phyloP scores from a whole-genome alignment of 2,797 vertebrate genomes.

The Pseudochaenichthys georgianus region DNA sequence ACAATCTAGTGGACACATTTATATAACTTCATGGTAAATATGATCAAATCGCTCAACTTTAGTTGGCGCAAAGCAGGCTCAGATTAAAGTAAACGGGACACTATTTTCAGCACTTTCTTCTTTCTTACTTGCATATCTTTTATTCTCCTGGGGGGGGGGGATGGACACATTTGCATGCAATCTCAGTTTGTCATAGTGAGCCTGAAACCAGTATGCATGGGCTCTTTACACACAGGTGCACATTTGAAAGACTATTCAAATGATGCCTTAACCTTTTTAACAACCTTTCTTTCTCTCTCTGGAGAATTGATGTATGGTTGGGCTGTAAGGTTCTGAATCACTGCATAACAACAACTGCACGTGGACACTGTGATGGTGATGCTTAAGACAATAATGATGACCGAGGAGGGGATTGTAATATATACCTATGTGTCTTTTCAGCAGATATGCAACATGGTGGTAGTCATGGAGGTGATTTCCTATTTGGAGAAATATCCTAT shows the following conservation, averaged over 20 bases:
- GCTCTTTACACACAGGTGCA: conserved; percentile 77
- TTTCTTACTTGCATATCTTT: not conserved
- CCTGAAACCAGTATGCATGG: conserved; percentile 56
- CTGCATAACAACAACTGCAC: not conserved
- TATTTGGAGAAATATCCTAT: conserved; percentile 96
- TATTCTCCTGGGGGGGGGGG: not conserved
- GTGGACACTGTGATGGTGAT: not conserved
- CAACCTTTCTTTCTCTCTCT: not conserved
- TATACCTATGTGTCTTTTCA: conserved; percentile 48
- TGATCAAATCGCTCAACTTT: no score
- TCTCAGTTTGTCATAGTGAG: conserved; percentile 61
- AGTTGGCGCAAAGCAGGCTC: no score
- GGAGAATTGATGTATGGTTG: not conserved
- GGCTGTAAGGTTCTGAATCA: not conserved
- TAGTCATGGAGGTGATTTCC: conserved; percentile 96
- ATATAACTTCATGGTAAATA: no score
- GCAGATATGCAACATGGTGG: conserved; percentile 97
- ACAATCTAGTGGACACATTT: no score
- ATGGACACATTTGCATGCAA: conserved; percentile 67
- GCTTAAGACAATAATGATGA: not conserved
- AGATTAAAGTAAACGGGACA: no score
- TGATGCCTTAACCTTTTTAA: conserved; percentile 17
- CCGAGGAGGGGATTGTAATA: not conserved
- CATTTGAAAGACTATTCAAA: conserved; percentile 82
- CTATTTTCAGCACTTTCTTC: no score